Evolutionary conservation across 2,113 vertebrate species (phyloP).

Genomic region (Gobiocypris rarus): DNA sequence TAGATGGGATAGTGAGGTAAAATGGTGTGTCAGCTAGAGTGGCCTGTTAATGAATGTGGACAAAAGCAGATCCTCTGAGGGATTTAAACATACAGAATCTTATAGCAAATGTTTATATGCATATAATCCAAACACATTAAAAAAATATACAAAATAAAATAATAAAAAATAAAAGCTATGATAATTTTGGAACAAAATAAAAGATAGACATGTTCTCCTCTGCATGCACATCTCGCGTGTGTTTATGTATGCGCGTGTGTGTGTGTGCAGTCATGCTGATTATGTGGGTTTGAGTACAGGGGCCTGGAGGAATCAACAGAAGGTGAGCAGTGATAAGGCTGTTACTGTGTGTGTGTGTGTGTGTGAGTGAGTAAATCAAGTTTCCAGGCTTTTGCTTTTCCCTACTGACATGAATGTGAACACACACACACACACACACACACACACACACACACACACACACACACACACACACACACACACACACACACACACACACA

Average conservation of each 20-base stretch:
- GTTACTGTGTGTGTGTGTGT: constrained; percentile 27
- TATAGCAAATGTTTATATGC: constrained; percentile 4
- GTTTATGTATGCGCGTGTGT: constrained; percentile 42
- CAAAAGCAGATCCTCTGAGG: constrained; percentile 42
- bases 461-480: too few species aligned
- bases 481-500: too few species aligned
- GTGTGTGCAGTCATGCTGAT: constrained; percentile 35
- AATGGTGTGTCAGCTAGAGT: constrained; percentile 6
- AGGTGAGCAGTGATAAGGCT: constrained; percentile 58
- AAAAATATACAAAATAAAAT: too few species aligned
- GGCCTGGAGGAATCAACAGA: constrained; percentile 56
- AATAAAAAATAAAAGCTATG: too few species aligned
- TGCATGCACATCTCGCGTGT: neutral
- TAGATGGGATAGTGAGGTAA: constrained; percentile 1
- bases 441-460: neutral
- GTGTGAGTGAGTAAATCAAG: constrained; percentile 46
- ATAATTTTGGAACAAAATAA: constrained; percentile 3
- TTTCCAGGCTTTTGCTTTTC: constrained; percentile 33
- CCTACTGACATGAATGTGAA: constrained; percentile 10
- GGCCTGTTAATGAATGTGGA: constrained; percentile 33
- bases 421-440: neutral
- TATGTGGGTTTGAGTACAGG: constrained; percentile 42
- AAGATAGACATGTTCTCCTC: constrained; percentile 3
- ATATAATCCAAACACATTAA: neutral
- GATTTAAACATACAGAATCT: neutral